Base-by-base conservation (phyloP, 2,797 vertebrate genomes). In the Ctenosaura bakeri region DNA sequence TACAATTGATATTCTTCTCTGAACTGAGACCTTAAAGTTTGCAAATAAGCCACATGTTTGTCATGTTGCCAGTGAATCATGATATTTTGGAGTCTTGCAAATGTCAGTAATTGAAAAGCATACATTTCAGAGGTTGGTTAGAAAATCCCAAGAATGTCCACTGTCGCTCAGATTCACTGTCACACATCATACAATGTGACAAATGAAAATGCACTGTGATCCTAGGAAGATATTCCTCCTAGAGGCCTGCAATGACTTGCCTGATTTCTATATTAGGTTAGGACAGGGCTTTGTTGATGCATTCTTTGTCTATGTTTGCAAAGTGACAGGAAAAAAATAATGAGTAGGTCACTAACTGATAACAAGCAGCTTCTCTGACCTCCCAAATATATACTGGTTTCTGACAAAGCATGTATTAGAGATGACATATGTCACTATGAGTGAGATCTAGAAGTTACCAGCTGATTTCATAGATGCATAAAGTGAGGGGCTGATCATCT, bases 11-110 rank as follows among this genome's bases (percentile, higher is more conserved):
- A 96, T 96, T 97, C 96, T 96, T 94, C 93, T 96, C 96, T 95
- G 96, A 97, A 96, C 95, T 97, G 96, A 97, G 97, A 97, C 92
- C 95, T 89, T 93, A 95, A 94, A 96, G 93, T 97, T 97, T 97
- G 97, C 97, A 97, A 97, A 97, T 93, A 95, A 94, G 93, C 97
- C 97, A 97, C 97, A 97, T 98, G 97, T 97, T 97, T 98, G 97
- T 98, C 97, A 98, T 95, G 97, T 97, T 97, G 97, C 97, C 97
- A 98, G 95, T 97, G 97, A 97, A 97, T 97, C 97, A 98, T 97
- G 96, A 97, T 97, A 97, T 96, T 97, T 96, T 96, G 93, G 96
- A 97, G 96, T 92, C 96, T 97, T 98, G 95, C 96, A 96, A 96
- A 96, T 97, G 97, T 97, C 95, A 97, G 96, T 98, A 98, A 97